Conservation (phyloP, 1,140 invertebrate species). For the Eumeta japonica region DNA sequence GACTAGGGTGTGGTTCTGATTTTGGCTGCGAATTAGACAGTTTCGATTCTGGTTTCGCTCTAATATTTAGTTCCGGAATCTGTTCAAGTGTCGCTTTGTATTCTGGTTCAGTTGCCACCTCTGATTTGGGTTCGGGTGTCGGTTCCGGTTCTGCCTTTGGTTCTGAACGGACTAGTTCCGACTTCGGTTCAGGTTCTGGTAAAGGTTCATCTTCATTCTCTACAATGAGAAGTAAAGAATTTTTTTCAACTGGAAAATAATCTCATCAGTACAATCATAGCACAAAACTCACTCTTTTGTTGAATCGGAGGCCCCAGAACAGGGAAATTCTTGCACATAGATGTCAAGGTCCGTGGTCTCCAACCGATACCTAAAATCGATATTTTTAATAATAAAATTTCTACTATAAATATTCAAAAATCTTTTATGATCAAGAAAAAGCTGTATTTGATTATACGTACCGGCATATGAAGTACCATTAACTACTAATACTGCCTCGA, state of each 20-base stretch:
- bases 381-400: conserved; percentile 1
- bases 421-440: no score
- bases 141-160: conserved; percentile 1
- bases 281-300: background rate
- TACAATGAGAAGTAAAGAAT: background rate
- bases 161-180: background rate
- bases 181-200: background rate
- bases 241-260: background rate
- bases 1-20: conserved; percentile 40
- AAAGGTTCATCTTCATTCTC: background rate
- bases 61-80: conserved; percentile 28
- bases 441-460: no score
- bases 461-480: conserved; percentile 86
- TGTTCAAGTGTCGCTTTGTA: conserved; percentile 44
- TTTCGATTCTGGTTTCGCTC: conserved; percentile 30
- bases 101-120: conserved; percentile 30
- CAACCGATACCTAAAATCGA: conserved; percentile 63
- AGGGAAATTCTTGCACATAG: conserved; percentile 76
- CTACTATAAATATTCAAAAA: background rate
- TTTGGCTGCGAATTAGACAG: conserved; percentile 25
- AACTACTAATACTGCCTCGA: conserved; percentile 81
- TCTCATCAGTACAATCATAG: no score
- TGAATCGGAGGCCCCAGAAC: conserved; percentile 56
- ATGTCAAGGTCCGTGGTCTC: conserved; percentile 71
- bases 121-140: conserved; percentile 24